Base-by-base conservation (phyloP, 2,113 vertebrate genomes). In the Anoplopoma fimbria region DNA sequence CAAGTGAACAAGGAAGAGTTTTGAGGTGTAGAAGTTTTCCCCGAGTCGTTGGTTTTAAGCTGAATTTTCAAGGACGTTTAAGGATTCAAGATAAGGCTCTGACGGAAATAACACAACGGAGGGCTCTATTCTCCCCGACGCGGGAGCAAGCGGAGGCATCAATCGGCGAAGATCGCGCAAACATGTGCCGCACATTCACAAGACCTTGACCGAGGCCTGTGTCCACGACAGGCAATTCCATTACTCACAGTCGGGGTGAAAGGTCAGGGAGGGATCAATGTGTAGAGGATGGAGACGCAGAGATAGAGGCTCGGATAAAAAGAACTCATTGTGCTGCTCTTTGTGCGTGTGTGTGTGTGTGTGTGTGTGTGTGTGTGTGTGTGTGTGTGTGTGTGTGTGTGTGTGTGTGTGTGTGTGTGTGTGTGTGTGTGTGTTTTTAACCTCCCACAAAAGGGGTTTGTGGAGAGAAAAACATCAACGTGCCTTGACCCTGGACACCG, bases 181-280 rank as follows among this genome's bases (percentile, higher is more conserved):
- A 91, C 87, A 88, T 74, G 83, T 34, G 69, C 64, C 8, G 73
- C 45, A 84, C 89, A 73, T 91, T 92, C 91, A 72, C 89, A 33
- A 86, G 92, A 92, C 93, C 93, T 91, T 91, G 92, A 94, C 89
- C 89, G 3, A 47, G 78, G 53, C 57, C 49, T 2, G 67, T 9
- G 77, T 88, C 80, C 83, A 75, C 42, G 62, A 89, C 82, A 25
- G 76, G 88, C 87, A 93, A 93, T 93, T 94, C 90, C 91, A 93
- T 94, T 93, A 91, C 90, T 89, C 86, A 90, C 83, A 78, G 86
- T 3, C 45, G 0, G 49, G 87, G 87, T 89, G 49, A 90, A 68
- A 90, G 90, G 85, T 91, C 79, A 47, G 69, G 21, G 12, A 69
- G 71, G 51, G 82, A 94, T 95, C 92, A 79, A 94, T n/a, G n/a